Evolutionary conservation across 2,113 vertebrate genomes (phyloP).

Genomic region (Oreochromis tanganicae): DNA sequence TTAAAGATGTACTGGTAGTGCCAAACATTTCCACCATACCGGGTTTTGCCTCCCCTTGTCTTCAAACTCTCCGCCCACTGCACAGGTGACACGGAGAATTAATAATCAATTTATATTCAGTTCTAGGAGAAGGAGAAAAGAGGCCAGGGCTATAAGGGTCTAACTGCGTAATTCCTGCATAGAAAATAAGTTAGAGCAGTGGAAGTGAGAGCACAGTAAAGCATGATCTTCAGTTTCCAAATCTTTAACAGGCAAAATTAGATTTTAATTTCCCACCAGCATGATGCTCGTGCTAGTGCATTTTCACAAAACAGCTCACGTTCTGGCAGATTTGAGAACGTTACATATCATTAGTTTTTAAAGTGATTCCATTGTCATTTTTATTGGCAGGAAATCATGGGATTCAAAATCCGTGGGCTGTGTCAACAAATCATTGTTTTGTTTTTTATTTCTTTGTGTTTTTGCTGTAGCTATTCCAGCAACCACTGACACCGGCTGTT

Average conservation of each 20-base stretch:
- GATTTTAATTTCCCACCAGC: background rate
- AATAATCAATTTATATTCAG: background rate
- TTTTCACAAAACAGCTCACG: background rate
- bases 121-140: background rate
- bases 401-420: background rate
- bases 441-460: background rate
- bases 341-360: background rate
- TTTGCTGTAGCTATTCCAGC: background rate
- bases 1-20: background rate
- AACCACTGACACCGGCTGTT: background rate
- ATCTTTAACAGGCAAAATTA: rapidly evolving
- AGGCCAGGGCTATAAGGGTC: background rate
- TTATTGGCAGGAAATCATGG: background rate
- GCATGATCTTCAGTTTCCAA: background rate
- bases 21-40: background rate
- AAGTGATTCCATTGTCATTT: background rate
- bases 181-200: background rate
- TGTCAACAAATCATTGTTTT: background rate
- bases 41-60: background rate
- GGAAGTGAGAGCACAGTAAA: background rate
- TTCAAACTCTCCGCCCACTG: background rate
- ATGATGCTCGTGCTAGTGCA: background rate
- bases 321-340: background rate
- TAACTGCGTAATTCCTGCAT: background rate
- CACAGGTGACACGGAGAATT: background rate